These are phyloP conservation scores for Diachrysia chrysitis DNA, from an alignment of 2,888 invertebrate species.

Conservation along the genomic window DNA sequence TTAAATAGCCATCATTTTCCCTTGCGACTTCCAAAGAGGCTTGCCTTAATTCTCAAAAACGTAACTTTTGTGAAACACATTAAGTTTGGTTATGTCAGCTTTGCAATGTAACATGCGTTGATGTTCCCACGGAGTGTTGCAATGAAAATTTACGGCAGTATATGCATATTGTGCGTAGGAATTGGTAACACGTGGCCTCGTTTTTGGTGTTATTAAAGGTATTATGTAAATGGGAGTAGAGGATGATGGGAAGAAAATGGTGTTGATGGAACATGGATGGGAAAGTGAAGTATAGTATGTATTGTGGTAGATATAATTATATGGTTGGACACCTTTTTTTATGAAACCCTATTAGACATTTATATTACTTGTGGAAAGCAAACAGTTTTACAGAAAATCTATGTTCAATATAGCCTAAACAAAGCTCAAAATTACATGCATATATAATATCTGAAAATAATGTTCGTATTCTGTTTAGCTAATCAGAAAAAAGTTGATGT, in stretches of 20 bases:
- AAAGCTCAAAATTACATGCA: too few relatives aligned
- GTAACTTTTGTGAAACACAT: conserved; percentile 70
- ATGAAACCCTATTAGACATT: too few relatives aligned
- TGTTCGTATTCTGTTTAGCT: too few relatives aligned
- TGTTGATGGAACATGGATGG: neutral
- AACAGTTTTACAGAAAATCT: neutral
- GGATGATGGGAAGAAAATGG: neutral
- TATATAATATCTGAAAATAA: too few relatives aligned
- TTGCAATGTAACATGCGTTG: conserved; percentile 62
- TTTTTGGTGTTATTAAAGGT: conserved; percentile 30
- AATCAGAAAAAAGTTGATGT: neutral
- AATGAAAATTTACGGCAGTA: conserved; percentile 25
- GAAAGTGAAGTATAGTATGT: neutral
- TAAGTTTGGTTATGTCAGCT: conserved; percentile 65
- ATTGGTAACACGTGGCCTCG: conserved; percentile 7
- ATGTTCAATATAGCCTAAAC: too few relatives aligned
- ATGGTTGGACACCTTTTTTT: neutral
- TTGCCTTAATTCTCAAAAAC: conserved; percentile 72
- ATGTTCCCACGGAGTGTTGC: conserved; percentile 15
- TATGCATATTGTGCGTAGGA: conserved; percentile 20
- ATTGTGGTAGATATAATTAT: neutral
- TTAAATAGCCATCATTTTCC: conserved; percentile 84
- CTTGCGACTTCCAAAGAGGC: conserved; percentile 71
- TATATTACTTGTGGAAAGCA: neutral
- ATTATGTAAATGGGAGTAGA: conserved; percentile 36